phyloP scores from a whole-genome alignment of 2,113 vertebrate species.

The Tringa solitaria region DNA sequence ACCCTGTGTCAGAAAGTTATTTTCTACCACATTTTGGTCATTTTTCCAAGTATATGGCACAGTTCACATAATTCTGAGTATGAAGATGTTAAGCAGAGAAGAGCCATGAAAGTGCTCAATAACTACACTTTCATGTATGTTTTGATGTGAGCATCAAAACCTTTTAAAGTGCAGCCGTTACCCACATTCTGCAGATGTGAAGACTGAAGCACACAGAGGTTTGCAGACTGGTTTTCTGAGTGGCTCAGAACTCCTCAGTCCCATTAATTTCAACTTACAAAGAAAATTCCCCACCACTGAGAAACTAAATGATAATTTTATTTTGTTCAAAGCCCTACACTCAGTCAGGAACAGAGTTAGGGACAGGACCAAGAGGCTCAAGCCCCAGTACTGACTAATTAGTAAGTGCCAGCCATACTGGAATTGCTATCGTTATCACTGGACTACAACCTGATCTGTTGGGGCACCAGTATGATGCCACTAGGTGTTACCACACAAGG shows the following conservation, averaged over 20 bases:
- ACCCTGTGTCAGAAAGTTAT: background rate
- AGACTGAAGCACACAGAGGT: background rate
- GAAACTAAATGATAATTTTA: background rate
- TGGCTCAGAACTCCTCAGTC: background rate
- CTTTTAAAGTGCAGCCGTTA: background rate
- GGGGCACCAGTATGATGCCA: background rate
- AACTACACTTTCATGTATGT: background rate
- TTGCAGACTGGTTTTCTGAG: background rate
- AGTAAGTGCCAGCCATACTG: background rate
- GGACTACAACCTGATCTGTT: background rate
- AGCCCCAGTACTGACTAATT: background rate
- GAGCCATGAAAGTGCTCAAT: background rate
- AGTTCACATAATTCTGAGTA: background rate
- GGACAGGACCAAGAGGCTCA: background rate
- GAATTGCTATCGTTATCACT: background rate
- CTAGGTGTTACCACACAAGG: background rate
- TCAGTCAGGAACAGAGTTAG: background rate
- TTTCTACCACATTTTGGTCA: background rate
- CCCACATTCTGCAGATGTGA: rapidly evolving
- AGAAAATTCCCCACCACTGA: background rate
- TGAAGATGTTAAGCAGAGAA: background rate
- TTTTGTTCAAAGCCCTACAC: background rate
- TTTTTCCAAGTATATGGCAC: background rate
- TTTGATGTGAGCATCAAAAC: background rate
- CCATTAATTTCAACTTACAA: background rate